A percentile compares a stretch with the other conserved stretches of the same genome.
Evolutionary conservation across 2,113 vertebrate genomes (phyloP).

Genomic region (Hiodon alosoides): DNA sequence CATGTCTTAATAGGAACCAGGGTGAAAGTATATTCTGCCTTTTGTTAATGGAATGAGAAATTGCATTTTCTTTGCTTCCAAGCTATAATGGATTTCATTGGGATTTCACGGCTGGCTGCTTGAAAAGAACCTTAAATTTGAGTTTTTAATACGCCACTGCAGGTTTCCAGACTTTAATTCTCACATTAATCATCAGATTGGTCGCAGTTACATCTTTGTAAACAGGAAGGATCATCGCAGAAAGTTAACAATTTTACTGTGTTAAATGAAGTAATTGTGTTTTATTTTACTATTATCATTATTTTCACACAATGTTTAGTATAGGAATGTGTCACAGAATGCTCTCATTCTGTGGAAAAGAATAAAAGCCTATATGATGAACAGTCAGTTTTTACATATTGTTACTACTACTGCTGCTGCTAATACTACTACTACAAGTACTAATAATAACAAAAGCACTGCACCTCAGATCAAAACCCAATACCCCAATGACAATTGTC

Average conservation of each 20-base stretch:
- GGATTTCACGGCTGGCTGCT: constrained; percentile 92
- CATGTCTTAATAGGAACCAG: constrained; percentile 94
- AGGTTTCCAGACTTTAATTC: constrained; percentile 79
- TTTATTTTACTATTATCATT: not conserved
- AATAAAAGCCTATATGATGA: no score
- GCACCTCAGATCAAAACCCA: no score
- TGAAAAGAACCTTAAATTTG: constrained; percentile 91
- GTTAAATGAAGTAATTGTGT: not conserved
- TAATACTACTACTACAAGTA: no score
- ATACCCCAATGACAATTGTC: no score
- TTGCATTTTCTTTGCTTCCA: constrained; percentile 86
- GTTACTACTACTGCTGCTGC: no score
- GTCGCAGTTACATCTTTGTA: constrained; percentile 89
- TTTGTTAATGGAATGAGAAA: constrained; percentile 97
- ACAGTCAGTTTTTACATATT: no score
- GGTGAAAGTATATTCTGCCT: constrained; percentile 82
- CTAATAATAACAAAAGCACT: no score
- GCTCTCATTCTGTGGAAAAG: no score
- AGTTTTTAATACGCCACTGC: constrained; percentile 85
- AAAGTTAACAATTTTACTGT: not conserved
- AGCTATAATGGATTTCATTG: constrained; percentile 90
- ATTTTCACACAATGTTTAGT: not conserved
- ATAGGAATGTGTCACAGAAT: no score
- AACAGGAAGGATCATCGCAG: constrained; percentile 47
- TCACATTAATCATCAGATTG: constrained; percentile 86